Base-by-base conservation (phyloP, 2,888 invertebrate species). In the Orchestes rusci region DNA sequence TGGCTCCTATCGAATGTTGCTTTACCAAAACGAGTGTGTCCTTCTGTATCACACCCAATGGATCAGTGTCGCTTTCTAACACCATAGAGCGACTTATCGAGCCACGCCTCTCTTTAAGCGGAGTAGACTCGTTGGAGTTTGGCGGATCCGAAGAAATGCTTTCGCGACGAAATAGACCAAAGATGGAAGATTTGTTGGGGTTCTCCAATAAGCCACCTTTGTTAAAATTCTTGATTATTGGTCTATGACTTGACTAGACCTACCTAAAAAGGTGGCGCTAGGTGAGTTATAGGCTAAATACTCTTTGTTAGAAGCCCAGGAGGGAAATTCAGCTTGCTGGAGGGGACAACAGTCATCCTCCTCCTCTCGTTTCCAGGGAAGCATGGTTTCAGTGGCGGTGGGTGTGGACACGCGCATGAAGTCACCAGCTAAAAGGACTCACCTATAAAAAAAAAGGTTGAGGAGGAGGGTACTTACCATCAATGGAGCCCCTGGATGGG, bases 291-390 rank as follows among this genome's bases (percentile, higher is more conserved):
- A 92, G 10, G 89, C 86, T 59, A 92, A 72, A 65, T 94, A 94
- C 62, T 94, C 92, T 65, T 92, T 90, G 67, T 93, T 94, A 23
- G 90, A 87, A 32, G 92, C 92, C 94, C 94, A 95, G 10, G 91
- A 82, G 8, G 94, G 94, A 64, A 93, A 93, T 67, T 94, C 93
- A 31, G 85, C 84, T 69, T 56, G 83, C 77, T 56, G 79, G 72
- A 66, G 59, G 16, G 72, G 71, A 34, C 77, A 77, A 15, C 79
- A 79, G 45, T 75, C 73, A 10, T 80, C 80, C 59, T 85, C 87
- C 59, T 85, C 87, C 51, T 76, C 79, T 4, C 91, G 79, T 72
- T 91, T 91, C 93, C 94, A 94, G 39, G 94, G 94, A 61, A 93
- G 74, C 75, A 89, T 83, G 33, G 84, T 84, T 71, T 93, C 92